Conservation (phyloP, 2,113 vertebrate genomes). For the Rhynchomys soricoides region DNA sequence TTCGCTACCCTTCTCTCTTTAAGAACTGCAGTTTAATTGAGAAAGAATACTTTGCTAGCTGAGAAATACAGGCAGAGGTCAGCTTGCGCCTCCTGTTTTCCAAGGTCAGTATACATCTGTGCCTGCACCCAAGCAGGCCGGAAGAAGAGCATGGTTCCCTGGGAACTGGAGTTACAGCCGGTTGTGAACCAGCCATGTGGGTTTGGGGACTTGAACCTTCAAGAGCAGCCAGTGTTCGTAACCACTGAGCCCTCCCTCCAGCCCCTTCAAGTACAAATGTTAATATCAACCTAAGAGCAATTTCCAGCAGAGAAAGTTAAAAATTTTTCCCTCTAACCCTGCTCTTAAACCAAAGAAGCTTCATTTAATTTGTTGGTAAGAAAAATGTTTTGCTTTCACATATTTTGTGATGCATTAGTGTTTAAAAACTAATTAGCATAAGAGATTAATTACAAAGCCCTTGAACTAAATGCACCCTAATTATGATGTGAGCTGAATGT, state of each 20-base stretch:
- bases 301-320: background rate
- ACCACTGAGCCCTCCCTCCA: background rate
- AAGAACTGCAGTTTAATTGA: background rate
- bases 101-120: background rate
- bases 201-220: background rate
- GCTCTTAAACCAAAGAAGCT: background rate
- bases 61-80: background rate
- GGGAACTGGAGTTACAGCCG: background rate
- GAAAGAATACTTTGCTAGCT: background rate
- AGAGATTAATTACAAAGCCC: slow-evolving; percentile 68
- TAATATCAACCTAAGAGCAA: background rate
- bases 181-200: background rate
- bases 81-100: background rate
- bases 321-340: background rate
- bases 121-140: background rate
- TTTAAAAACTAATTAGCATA: slow-evolving; percentile 63
- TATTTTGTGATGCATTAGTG: slow-evolving; percentile 55
- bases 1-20: background rate
- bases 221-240: background rate
- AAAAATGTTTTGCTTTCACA: slow-evolving; percentile 57
- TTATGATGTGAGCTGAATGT: slow-evolving; percentile 48
- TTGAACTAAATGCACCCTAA: slow-evolving; percentile 74
- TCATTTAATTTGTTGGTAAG: slow-evolving; percentile 55
- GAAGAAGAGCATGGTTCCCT: background rate
- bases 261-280: background rate